phyloP scores from a whole-genome alignment of 2,797 vertebrate genomes.

The Perdix hodgsoniae region DNA sequence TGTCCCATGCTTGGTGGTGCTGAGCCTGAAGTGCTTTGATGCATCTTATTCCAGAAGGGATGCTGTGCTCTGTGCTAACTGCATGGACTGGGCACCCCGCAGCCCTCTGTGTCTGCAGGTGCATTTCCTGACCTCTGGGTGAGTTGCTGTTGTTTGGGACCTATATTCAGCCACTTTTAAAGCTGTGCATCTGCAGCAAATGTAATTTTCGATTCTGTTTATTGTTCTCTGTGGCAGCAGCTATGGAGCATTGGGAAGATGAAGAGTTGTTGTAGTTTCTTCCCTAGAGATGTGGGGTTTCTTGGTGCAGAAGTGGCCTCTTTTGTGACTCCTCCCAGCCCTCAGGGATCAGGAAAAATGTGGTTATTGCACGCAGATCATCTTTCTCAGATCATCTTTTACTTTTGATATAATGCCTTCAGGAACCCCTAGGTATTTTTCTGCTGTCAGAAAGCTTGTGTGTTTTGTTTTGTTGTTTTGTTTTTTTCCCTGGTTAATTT shows the following conservation, averaged over 20 bases:
- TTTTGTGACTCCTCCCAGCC: background rate
- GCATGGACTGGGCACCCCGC: rapidly evolving
- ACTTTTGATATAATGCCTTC: rapidly evolving
- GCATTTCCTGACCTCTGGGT: background rate
- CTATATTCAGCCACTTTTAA: background rate
- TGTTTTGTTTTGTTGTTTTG: background rate
- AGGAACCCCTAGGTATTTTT: background rate
- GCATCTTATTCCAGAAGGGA: background rate
- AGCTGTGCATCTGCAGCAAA: background rate
- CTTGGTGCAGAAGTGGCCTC: background rate
- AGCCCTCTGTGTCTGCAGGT: background rate
- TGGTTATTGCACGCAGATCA: rapidly evolving
- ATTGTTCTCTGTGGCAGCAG: background rate
- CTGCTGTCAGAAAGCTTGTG: background rate
- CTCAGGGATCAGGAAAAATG: background rate
- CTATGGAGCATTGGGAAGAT: background rate
- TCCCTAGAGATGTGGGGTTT: background rate
- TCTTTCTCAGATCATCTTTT: background rate
- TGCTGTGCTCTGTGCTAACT: background rate
- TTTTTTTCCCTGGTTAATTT: background rate
- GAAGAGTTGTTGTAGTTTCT: background rate
- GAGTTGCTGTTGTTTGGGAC: background rate
- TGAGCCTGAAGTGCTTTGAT: background rate
- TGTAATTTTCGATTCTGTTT: background rate
- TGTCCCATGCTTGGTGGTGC: background rate